Conservation (phyloP, 2,888 invertebrate genomes). For the Ophion ellenae region DNA sequence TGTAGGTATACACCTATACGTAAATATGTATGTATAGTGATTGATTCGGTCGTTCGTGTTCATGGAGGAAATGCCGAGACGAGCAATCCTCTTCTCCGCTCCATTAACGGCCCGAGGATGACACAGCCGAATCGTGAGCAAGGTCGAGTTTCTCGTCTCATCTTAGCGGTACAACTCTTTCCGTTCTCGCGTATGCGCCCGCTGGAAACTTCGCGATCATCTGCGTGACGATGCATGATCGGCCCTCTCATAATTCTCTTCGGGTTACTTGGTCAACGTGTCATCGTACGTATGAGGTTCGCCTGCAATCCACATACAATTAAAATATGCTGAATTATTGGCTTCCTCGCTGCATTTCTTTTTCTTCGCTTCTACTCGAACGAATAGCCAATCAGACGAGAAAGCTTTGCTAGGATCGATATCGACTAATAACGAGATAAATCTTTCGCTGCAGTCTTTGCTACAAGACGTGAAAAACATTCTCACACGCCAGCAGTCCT, state of each 20-base stretch:
- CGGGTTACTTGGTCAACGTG: constrained; percentile 80
- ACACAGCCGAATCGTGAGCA: constrained; percentile 81
- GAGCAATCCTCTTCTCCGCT: constrained; percentile 61
- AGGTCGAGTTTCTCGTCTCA: constrained; percentile 78
- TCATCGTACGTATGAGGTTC: constrained; percentile 57
- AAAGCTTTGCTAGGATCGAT: background rate
- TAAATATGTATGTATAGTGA: constrained; percentile 70
- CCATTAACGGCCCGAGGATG: constrained; percentile 82
- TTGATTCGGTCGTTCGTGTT: constrained; percentile 77
- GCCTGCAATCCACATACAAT: constrained; percentile 66
- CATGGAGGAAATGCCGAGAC: constrained; percentile 47
- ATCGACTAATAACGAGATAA: too few relatives aligned
- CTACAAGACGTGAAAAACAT: too few relatives aligned
- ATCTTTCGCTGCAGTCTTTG: too few relatives aligned
- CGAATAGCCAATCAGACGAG: background rate
- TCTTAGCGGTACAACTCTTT: constrained; percentile 80
- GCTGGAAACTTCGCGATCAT: constrained; percentile 54
- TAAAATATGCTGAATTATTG: constrained; percentile 29
- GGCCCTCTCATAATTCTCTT: constrained; percentile 56
- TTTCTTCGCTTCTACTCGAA: background rate
- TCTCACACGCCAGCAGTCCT: too few relatives aligned
- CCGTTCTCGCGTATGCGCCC: constrained; percentile 74
- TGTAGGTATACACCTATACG: constrained; percentile 34
- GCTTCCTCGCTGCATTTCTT: background rate
- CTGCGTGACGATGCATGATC: constrained; percentile 72